phyloP scores from a whole-genome alignment of 2,797 vertebrate species.

The Coluber constrictor region DNA sequence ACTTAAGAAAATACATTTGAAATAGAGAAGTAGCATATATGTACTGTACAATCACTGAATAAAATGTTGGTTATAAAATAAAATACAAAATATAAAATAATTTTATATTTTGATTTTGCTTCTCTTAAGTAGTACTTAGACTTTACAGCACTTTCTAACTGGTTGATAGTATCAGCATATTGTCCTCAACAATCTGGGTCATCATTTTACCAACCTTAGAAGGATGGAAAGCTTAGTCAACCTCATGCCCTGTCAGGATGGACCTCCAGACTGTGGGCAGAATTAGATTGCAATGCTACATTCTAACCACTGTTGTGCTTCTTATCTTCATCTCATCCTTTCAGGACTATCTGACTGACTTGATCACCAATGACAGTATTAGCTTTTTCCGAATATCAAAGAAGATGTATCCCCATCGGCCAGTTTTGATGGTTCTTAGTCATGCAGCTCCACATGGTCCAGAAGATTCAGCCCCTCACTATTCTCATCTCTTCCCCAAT shows the following conservation, averaged over 20 bases:
- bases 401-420: constrained; percentile 90
- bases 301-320: constrained; percentile 39
- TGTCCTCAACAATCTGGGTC: background rate
- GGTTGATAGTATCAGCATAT: background rate
- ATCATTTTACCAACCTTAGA: background rate
- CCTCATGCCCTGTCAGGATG: background rate
- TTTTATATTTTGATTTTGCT: background rate
- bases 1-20: constrained; percentile 5
- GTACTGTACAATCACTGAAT: constrained; percentile 9
- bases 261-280: background rate
- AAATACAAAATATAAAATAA: too few species aligned
- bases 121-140: constrained; percentile 26
- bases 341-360: constrained; percentile 95
- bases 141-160: background rate
- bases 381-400: constrained; percentile 90
- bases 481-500: constrained; percentile 87
- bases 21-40: background rate
- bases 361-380: constrained; percentile 92
- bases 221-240: background rate
- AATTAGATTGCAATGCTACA: background rate
- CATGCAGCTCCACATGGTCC: constrained; percentile 92
- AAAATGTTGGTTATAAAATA: too few species aligned
- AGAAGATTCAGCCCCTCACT: constrained; percentile 90
- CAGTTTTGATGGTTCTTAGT: constrained; percentile 92
- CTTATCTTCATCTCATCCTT: constrained; percentile 2